Evolutionary conservation across 2,888 invertebrate species (phyloP).

Genomic region (Mechanitis mazaeus): DNA sequence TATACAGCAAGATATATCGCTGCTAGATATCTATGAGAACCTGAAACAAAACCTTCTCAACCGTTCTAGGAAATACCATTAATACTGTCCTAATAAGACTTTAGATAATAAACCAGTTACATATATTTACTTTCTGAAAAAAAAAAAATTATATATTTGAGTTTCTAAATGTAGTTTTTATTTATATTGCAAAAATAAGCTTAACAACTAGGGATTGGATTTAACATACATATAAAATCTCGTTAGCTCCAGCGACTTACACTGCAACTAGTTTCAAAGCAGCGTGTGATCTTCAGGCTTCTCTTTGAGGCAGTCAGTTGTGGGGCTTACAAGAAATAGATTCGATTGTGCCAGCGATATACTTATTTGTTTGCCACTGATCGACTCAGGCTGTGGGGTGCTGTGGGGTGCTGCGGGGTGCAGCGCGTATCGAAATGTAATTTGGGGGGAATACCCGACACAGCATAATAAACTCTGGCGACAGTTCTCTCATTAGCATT

Average conservation of each 20-base stretch:
- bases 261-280: constrained; percentile 44
- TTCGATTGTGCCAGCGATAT: constrained; percentile 59
- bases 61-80: too few relatives aligned
- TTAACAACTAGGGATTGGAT: neutral
- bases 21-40: too few relatives aligned
- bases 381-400: constrained; percentile 44
- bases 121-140: too few relatives aligned
- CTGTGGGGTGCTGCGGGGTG: constrained; percentile 30
- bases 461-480: constrained; percentile 18
- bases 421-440: constrained; percentile 32
- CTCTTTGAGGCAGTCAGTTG: constrained; percentile 62
- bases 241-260: constrained; percentile 22
- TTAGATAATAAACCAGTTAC: too few relatives aligned
- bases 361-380: constrained; percentile 68
- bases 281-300: constrained; percentile 45
- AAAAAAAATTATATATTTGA: too few relatives aligned
- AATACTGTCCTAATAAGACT: too few relatives aligned
- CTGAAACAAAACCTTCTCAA: too few relatives aligned
- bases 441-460: constrained; percentile 28
- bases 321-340: constrained; percentile 57
- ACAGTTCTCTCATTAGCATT: constrained; percentile 2
- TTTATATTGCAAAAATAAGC: too few relatives aligned
- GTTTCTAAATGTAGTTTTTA: too few relatives aligned
- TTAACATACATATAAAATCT: constrained; percentile 19
- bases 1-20: too few relatives aligned